Evolutionary conservation across 2,113 vertebrate species (phyloP).

Genomic region (Ochotona princeps): DNA sequence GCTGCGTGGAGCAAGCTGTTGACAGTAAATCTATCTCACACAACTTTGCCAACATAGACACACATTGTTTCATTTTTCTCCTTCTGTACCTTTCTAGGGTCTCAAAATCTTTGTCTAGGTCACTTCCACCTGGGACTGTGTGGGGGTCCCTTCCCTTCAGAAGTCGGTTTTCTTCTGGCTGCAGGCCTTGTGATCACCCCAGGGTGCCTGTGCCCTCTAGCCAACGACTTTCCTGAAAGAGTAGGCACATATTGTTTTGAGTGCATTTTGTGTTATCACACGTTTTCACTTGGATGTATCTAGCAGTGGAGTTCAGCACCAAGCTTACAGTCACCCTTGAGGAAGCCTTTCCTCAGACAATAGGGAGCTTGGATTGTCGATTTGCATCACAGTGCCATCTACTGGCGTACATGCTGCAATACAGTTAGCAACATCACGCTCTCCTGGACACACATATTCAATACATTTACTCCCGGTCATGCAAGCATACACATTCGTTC

Average conservation of each 20-base stretch:
- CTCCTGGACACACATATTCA: background rate
- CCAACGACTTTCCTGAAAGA: background rate
- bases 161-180: background rate
- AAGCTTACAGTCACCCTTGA: background rate
- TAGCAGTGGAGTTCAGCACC: background rate
- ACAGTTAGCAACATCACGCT: background rate
- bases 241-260: background rate
- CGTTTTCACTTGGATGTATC: background rate
- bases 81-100: background rate
- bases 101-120: background rate
- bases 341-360: no score
- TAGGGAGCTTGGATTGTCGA: background rate
- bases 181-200: background rate
- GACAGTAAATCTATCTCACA: background rate
- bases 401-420: constrained; percentile 64
- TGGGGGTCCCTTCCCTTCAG: background rate
- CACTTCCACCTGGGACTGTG: background rate
- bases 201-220: background rate
- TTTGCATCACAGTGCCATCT: constrained; percentile 84
- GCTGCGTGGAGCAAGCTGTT: background rate
- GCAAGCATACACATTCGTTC: background rate
- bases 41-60: background rate
- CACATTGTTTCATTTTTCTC: background rate
- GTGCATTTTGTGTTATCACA: background rate
- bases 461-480: no score